Conservation (phyloP, 2,797 vertebrate species). For the Mus caroli region DNA sequence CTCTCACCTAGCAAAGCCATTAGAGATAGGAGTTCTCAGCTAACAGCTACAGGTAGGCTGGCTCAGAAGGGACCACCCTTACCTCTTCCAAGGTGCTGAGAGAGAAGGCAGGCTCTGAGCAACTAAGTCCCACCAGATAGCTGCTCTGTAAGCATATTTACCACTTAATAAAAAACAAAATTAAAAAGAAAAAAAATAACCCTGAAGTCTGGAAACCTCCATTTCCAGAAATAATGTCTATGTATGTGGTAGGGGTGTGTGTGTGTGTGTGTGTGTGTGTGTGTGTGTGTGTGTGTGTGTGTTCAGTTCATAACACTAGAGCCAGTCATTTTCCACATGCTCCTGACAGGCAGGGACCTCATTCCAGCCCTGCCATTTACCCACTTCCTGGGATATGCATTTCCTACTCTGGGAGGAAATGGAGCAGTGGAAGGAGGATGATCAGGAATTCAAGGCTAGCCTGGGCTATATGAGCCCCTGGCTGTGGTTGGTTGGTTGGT, state of each 20-base stretch:
- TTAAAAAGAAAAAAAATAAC: not conserved
- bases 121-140: not conserved
- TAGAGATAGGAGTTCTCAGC: not conserved
- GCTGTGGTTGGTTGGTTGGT: not conserved
- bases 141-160: not conserved
- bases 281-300: not conserved
- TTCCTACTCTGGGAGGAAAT: conserved; percentile 32
- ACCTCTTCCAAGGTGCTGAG: not conserved
- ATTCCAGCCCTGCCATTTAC: not conserved
- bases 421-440: not conserved
- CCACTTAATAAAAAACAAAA: not conserved
- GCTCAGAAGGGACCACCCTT: not conserved
- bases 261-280: not conserved
- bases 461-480: not conserved
- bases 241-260: not conserved
- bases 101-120: not conserved
- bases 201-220: not conserved
- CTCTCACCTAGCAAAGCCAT: too few relatives aligned
- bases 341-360: not conserved
- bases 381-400: not conserved
- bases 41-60: not conserved
- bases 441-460: not conserved
- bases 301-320: not conserved
- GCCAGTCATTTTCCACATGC: not conserved
- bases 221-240: not conserved